Evolutionary conservation across 1,140 invertebrate species (phyloP), one percentile per base, ranked within the genome.

Genomic region (Heliconius congener): DNA sequence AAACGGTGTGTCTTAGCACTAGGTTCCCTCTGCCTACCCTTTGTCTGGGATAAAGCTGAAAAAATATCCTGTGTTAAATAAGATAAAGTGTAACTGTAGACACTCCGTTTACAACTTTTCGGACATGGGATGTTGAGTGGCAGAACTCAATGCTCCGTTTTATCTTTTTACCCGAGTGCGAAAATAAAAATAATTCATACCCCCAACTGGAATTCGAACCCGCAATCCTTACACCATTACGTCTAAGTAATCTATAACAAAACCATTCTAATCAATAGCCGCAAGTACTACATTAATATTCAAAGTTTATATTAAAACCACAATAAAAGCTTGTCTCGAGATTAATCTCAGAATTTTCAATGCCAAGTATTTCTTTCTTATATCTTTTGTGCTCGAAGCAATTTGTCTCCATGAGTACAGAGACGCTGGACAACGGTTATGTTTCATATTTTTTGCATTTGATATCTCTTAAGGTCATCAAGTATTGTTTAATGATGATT

Each of bases 371-470:
- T 57, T 57, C 6, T 52, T 57, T 57, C 55, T 57, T 57, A 57
- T 57, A 57, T 57, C 55, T 57, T 57, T 57, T 57, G 55, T 57
- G 55, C n/a, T n/a, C 19, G 55, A 57, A 57, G 55, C n/a, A 57
- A 57, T 57, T 57, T 57, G 55, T 57, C 55, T 57, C 55, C 55
- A 57, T 57, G n/a, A 57, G 55, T 57, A 57, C 18, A 52, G 50
- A 57, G 9, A 23, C n/a, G n/a, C n/a, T 57, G 55, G 55, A 57
- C 55, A 57, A 55, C 18, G 13, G 18, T 23, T 57, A 23, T 57
- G 55, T 57, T 57, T 57, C 55, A 23, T 57, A 57, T 57, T 57
- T 30, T 57, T 57, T 57, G 55, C 55, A 23, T 57, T 57, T 23
- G 55, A 57, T 57, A 57, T 57, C 23, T 23, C 3, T 23, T 57